These are phyloP conservation scores for Sitodiplosis mosellana DNA, from an alignment of 1,140 invertebrate genomes.

Conservation along the genomic window DNA sequence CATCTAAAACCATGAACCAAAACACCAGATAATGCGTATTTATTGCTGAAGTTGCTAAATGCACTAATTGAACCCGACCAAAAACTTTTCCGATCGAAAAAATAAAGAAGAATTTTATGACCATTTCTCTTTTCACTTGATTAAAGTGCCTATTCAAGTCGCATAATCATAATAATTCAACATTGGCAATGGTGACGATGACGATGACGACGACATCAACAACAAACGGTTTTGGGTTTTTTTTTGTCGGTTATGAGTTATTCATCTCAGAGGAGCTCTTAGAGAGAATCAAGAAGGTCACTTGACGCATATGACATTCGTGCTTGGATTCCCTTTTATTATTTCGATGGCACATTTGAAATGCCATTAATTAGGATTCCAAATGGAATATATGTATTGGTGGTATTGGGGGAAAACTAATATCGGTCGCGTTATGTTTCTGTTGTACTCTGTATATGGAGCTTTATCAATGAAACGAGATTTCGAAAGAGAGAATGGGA, in stretches of 20 bases:
- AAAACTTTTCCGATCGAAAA: neutral
- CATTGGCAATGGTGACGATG: neutral
- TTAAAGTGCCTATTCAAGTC: neutral
- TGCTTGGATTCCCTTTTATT: no score
- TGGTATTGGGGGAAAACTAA: no score
- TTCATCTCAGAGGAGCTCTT: neutral
- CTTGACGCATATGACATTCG: no score
- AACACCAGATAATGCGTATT: neutral
- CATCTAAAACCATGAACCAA: neutral
- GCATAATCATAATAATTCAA: neutral
- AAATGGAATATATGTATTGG: no score
- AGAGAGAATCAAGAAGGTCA: neutral
- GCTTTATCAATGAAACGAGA: no score
- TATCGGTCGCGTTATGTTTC: no score
- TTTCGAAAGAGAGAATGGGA: no score
- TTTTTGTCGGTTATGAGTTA: neutral
- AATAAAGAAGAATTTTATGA: neutral
- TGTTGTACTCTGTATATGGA: no score
- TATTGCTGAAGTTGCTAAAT: neutral
- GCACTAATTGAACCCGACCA: neutral
- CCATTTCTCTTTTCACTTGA: neutral
- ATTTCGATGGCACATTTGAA: no score
- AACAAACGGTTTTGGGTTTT: no score
- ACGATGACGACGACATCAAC: no score
- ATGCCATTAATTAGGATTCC: no score